Evolutionary conservation across 2,888 invertebrate species (phyloP), one percentile per base, ranked within the genome.

Genomic region (Apotomis turbidana): DNA sequence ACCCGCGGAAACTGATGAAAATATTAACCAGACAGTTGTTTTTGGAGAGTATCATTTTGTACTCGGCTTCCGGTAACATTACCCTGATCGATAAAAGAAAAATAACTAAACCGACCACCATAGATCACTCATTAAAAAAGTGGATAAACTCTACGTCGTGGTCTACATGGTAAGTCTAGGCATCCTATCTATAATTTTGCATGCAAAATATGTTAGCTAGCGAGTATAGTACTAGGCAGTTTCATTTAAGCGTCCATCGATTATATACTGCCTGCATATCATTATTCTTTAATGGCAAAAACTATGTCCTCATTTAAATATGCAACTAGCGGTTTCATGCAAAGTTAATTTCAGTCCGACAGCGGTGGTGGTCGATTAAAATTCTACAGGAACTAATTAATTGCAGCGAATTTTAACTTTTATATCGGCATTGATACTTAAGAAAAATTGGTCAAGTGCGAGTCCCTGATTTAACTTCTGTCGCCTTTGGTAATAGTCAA

Each of bases 301-400:
- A n/a, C 38, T 57, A 68, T 61, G 55, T 63, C 62, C 70, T 63
- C 63, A 70, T 70, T 70, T 70, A 57, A 70, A 70, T 69, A 70
- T 63, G 67, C 58, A 70, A 70, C 55, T 57, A 63, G 62, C 49
- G 38, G 70, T 38, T 69, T 49, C 68, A 46, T 38, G 49, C 49
- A 8, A 41, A 70, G 27, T 58, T 70, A 63, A 62, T 57, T 70
- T 55, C 15, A 57, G 49, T 46, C 9, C n/a, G 9, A 49, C 3
- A 44, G 60, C 8, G 12, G 5, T 5, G 41, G 41, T 41, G 41
- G 41, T 41, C 36, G 12, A 57, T 12, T 58, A 27, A 27, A 27
- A 27, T 58, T 58, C n/a, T 27, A 27, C 27, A 27, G 27, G 27
- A 27, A 27, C 27, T 27, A 27, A 27, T 27, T 27, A 27, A 27